Evolutionary conservation across 1,140 invertebrate species (phyloP).

Genomic region (Atta colombica): DNA sequence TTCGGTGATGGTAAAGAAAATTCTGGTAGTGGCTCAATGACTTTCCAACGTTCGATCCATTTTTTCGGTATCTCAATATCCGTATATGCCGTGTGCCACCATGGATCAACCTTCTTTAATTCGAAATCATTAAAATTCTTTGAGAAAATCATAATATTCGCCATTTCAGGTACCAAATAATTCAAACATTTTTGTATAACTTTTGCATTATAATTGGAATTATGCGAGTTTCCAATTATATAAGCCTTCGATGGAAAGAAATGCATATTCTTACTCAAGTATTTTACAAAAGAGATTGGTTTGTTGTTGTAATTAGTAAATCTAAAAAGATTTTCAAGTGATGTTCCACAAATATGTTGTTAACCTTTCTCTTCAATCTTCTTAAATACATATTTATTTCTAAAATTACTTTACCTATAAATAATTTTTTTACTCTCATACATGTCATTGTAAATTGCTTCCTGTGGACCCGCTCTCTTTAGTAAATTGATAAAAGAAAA

Average conservation of each 20-base stretch:
- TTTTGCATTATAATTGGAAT: constrained; percentile 93
- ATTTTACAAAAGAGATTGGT: constrained; percentile 92
- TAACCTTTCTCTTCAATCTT: background rate
- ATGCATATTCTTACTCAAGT: constrained; percentile 93
- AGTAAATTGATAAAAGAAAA: constrained; percentile 93
- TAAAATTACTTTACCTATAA: constrained; percentile 83
- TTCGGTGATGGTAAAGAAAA: constrained; percentile 92
- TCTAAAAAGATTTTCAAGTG: constrained; percentile 77
- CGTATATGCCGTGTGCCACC: constrained; percentile 91
- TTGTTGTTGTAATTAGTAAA: constrained; percentile 89
- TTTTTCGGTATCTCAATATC: constrained; percentile 87
- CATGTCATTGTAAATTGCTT: constrained; percentile 92
- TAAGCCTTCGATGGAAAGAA: constrained; percentile 92
- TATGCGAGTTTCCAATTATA: constrained; percentile 91
- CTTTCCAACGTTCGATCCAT: constrained; percentile 88
- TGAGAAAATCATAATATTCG: constrained; percentile 91
- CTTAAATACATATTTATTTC: background rate
- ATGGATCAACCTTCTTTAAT: constrained; percentile 90
- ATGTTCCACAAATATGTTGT: background rate
- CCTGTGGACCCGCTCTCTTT: constrained; percentile 87
- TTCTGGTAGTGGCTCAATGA: constrained; percentile 86
- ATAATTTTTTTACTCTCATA: constrained; percentile 89
- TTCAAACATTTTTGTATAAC: constrained; percentile 89
- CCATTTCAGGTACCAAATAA: constrained; percentile 90
- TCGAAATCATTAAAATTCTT: constrained; percentile 87